Base-by-base conservation (phyloP, 2,888 invertebrate species). In the Ornithoptera alexandrae region DNA sequence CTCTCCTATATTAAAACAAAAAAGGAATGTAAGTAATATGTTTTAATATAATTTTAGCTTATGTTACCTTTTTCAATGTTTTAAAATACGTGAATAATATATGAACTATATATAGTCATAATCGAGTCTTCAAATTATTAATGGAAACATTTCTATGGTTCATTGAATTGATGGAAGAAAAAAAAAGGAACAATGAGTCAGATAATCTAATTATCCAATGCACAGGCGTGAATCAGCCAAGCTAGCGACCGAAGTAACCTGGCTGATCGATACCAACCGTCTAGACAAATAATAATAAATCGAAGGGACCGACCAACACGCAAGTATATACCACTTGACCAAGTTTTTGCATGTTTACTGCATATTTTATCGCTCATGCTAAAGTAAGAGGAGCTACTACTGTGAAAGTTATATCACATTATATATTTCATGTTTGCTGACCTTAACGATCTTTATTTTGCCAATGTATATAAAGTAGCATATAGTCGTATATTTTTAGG, bases 251-350 rank as follows among this genome's bases (percentile, higher is more conserved):
- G 56, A 62, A 68, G 59, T 39, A 42, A 66, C 64, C 18, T 56
- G 39, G 18, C 65, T 36, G 64, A 67, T 70, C 70, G 61, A 70
- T 70, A 70, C 39, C 24, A n/a, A 30, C 67, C 67, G 70, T 70
- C 70, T 70, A 70, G 70, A 70, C 70, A 70, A 67, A 70, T 70
- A 69, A 66, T 62, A 69, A 66, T 70, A 70, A 67, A 70, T 70
- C 67, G 67, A 59, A 67, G 60, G 58, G 20, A 63, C 67, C 59
- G 66, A 53, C 53, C 57, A 22, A 57, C 67, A 70, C 67, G 61
- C 70, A 61, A 67, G 67, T 42, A 30, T 17, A 61, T 24, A 53
- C 50, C 60, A 67, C 53, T 67, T 67, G 53, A 64, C 64, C 39
- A 64, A 70, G 60, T 70, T 50, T 56, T 64, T 67, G 67, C 67